These are phyloP conservation scores for Resseliella maxima DNA, from an alignment of 2,888 invertebrate species.

Conservation along the genomic window DNA sequence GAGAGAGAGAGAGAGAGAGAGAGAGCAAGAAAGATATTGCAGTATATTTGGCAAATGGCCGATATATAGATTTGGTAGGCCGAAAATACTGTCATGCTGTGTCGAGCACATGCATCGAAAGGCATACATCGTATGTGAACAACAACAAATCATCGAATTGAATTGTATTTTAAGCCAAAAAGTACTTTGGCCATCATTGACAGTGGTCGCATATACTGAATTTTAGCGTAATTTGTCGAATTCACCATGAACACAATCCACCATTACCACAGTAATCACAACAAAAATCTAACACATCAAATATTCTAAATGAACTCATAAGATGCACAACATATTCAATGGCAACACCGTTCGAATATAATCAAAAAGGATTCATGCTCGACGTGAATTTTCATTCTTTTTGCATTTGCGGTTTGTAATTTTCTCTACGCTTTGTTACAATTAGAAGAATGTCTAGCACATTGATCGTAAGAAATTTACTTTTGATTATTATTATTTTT, in stretches of 20 bases:
- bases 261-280: background rate
- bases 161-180: background rate
- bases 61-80: too few relatives aligned
- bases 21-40: background rate
- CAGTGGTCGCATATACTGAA: background rate
- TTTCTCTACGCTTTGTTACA: too few relatives aligned
- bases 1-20: background rate
- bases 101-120: background rate
- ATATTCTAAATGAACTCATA: background rate
- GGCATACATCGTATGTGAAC: background rate
- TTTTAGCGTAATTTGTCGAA: background rate
- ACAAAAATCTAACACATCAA: background rate
- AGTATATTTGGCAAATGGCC: too few relatives aligned
- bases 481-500: too few relatives aligned
- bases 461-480: too few relatives aligned
- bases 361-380: too few relatives aligned
- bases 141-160: conserved; percentile 33
- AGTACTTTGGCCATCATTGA: background rate
- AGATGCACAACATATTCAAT: background rate
- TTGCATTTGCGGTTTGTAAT: too few relatives aligned
- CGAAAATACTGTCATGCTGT: background rate
- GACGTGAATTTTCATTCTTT: too few relatives aligned
- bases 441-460: too few relatives aligned
- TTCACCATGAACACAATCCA: background rate
- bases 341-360: too few relatives aligned